phyloP scores from a whole-genome alignment of 2,113 vertebrate genomes.

The Hystrix cristata region DNA sequence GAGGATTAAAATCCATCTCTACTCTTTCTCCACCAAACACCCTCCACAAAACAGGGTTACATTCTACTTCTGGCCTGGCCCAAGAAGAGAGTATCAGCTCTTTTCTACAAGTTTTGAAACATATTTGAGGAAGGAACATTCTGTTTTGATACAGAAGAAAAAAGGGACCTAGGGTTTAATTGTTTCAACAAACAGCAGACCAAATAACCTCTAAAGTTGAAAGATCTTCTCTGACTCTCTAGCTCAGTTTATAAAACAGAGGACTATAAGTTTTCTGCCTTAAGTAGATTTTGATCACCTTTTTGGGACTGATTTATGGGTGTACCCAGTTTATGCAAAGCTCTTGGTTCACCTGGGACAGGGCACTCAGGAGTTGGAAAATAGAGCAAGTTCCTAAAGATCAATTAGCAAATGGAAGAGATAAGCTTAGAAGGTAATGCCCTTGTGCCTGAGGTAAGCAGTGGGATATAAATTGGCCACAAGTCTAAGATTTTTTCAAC shows the following conservation, averaged over 20 bases:
- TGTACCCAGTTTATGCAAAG: not conserved
- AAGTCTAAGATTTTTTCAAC: not conserved
- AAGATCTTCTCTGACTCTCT: constrained; percentile 7
- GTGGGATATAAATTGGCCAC: not conserved
- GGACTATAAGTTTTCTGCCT: not conserved
- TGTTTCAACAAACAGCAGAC: not conserved
- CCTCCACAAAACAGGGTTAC: not conserved
- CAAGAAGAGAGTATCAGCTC: not conserved
- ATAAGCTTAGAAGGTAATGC: not conserved
- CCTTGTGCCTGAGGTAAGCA: not conserved
- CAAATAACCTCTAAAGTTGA: not conserved
- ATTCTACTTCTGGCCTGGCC: not conserved
- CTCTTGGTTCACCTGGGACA: not conserved
- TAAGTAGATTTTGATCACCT: not conserved
- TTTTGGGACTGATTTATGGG: not conserved
- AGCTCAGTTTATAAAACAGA: not conserved
- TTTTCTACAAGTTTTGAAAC: constrained; percentile 29
- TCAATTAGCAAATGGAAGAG: not conserved
- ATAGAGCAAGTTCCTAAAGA: not conserved
- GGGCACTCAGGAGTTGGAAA: not conserved
- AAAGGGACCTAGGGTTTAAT: not conserved
- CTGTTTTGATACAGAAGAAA: not conserved
- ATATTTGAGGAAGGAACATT: not conserved
- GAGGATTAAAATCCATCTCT: not conserved
- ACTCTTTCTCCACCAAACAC: not conserved